Evolutionary conservation across 1,140 invertebrate genomes (phyloP).

Genomic region (Belonocnema kinseyi): DNA sequence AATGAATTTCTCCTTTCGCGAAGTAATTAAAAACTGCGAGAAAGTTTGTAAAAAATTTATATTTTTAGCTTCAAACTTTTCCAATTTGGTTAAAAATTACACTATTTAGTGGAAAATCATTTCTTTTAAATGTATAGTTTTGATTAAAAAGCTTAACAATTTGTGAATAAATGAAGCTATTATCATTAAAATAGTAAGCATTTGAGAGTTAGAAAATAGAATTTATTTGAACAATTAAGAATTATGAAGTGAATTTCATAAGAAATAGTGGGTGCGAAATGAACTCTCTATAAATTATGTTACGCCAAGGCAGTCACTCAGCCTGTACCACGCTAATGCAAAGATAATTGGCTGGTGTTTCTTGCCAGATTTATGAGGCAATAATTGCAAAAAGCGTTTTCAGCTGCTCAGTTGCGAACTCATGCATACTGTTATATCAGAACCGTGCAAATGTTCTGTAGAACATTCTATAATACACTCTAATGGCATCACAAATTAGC

Average conservation of each 20-base stretch:
- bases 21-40: no score
- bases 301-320: not conserved
- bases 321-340: conserved; percentile 47
- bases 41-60: no score
- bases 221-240: not conserved
- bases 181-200: no score
- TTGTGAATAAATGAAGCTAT: no score
- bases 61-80: no score
- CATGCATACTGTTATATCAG: conserved; percentile 19
- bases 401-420: conserved; percentile 37
- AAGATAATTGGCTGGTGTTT: conserved; percentile 58
- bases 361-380: conserved; percentile 59
- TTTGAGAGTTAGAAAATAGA: not conserved
- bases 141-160: no score
- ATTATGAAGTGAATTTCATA: conserved; percentile 5
- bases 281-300: not conserved
- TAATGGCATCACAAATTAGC: conserved; percentile 52
- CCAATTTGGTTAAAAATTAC: no score
- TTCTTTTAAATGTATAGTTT: no score
- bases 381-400: conserved; percentile 61
- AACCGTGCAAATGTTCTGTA: not conserved
- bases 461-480: conserved; percentile 47
- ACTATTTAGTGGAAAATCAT: no score
- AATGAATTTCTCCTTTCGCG: no score
- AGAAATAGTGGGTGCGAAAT: conserved; percentile 4